Evolutionary conservation across 2,797 vertebrate genomes (phyloP), one percentile per base, ranked within the genome.

Genomic region (Hirundo rustica): DNA sequence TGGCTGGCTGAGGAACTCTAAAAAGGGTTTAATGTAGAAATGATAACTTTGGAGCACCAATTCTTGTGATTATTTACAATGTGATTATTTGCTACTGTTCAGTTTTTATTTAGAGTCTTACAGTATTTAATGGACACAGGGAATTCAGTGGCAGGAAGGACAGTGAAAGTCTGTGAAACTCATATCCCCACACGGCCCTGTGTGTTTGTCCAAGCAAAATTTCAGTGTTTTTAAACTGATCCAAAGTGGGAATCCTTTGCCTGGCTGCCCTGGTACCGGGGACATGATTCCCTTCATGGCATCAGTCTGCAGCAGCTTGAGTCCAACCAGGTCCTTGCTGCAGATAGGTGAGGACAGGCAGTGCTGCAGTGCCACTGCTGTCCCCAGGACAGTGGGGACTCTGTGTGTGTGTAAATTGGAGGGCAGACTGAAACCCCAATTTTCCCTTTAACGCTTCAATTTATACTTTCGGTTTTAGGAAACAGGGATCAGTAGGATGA

Each of bases 181-280:
- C n/a, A 17, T 9, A 7, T 65, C 72, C 68, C 17, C 21, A 47
- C 50, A 19, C n/a, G n/a, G 36, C 29, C 29, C 23, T 17, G 12
- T 6, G 2, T 48, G 22, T 92, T 85, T 11, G 5, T 38, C 42
- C 7, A 11, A 45, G 65, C 42, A 76, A 30, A 89, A 61, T 30
- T 19, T 10, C 18, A 3, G 7, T 51, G 50, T 27, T 91, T 74
- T 79, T 14, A 50, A 74, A 45, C 20, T 42, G 74, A 60, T 4
- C 32, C 22, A 7, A 18, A 44, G 42, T 25, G 22, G 19, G 55
- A 64, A 51, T 73, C 22, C 70, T 68, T 65, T 65, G 61, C 38
- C 25, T 65, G 10, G 38, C 38, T 74, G 38, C 29, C 40, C 40
- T 62, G 61, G 22, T 34, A n/a, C 20, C 0, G 0, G 5, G 61